phyloP scores from a whole-genome alignment of 2,888 invertebrate genomes.

The Apoderus coryli region DNA sequence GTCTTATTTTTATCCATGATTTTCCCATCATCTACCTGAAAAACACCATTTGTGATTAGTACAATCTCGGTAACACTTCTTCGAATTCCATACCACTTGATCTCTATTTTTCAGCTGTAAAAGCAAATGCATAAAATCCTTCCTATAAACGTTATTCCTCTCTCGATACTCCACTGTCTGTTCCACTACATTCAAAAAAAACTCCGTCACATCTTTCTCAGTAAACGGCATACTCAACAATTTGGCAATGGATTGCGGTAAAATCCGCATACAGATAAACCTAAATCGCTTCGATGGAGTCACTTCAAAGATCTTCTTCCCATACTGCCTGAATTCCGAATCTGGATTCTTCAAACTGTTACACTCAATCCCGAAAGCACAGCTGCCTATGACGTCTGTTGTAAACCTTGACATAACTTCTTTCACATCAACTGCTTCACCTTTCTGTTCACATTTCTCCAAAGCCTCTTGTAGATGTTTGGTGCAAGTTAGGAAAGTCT shows the following conservation, averaged over 20 bases:
- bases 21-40: too few relatives aligned
- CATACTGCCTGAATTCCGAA: slow-evolving; percentile 32
- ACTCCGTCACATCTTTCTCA: slow-evolving; percentile 1
- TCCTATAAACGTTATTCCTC: slow-evolving; percentile 4
- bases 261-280: neutral
- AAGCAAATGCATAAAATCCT: slow-evolving; percentile 5
- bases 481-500: slow-evolving; percentile 39
- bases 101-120: slow-evolving; percentile 6
- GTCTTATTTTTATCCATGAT: too few relatives aligned
- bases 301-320: slow-evolving; percentile 16
- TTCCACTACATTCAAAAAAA: slow-evolving; percentile 3
- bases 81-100: too few relatives aligned
- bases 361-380: slow-evolving; percentile 42
- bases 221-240: slow-evolving; percentile 1
- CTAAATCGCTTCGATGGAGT: neutral
- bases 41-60: too few relatives aligned
- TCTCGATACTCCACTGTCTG: slow-evolving; percentile 3
- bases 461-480: slow-evolving; percentile 35
- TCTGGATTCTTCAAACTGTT: slow-evolving; percentile 37
- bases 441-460: slow-evolving; percentile 20
- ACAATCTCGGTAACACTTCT: too few relatives aligned
- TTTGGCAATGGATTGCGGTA: neutral
- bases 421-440: slow-evolving; percentile 21
- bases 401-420: slow-evolving; percentile 39
- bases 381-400: slow-evolving; percentile 41